Evolutionary conservation across 1,140 invertebrate genomes (phyloP).

Genomic region (Zaprionus lachaisei): DNA sequence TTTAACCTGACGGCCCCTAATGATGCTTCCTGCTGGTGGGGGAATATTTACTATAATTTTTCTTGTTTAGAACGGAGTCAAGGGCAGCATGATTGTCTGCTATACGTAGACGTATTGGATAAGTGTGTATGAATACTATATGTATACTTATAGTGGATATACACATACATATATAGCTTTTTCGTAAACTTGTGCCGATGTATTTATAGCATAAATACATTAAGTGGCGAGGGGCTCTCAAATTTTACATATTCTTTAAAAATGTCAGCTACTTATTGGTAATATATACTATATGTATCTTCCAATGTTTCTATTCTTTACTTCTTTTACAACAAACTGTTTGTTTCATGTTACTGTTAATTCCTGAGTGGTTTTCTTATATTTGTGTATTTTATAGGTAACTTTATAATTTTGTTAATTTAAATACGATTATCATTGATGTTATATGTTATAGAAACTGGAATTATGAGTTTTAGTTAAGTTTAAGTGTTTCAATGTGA

Average conservation of each 20-base stretch:
- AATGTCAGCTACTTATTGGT: constrained; percentile 6
- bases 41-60: constrained; percentile 10
- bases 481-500: neutral
- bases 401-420: neutral
- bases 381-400: neutral
- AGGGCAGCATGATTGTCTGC: constrained; percentile 49
- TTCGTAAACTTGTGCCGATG: constrained; percentile 35
- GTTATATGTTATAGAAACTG: neutral
- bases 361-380: neutral
- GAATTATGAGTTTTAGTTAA: neutral
- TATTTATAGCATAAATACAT: constrained; percentile 41
- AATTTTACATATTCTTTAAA: constrained; percentile 7
- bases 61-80: constrained; percentile 51
- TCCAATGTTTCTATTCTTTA: neutral
- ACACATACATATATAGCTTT: constrained; percentile 8
- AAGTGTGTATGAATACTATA: constrained; percentile 7
- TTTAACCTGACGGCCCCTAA: neutral
- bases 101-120: constrained; percentile 6
- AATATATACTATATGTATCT: neutral
- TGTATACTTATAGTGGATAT: constrained; percentile 9
- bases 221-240: constrained; percentile 11
- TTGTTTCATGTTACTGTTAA: neutral
- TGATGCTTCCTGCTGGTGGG: constrained; percentile 4
- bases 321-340: neutral
- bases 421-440: neutral